Evolutionary conservation across 2,888 invertebrate species (phyloP), one percentile per base, ranked within the genome.

Genomic region (Tetragonisca angustula): DNA sequence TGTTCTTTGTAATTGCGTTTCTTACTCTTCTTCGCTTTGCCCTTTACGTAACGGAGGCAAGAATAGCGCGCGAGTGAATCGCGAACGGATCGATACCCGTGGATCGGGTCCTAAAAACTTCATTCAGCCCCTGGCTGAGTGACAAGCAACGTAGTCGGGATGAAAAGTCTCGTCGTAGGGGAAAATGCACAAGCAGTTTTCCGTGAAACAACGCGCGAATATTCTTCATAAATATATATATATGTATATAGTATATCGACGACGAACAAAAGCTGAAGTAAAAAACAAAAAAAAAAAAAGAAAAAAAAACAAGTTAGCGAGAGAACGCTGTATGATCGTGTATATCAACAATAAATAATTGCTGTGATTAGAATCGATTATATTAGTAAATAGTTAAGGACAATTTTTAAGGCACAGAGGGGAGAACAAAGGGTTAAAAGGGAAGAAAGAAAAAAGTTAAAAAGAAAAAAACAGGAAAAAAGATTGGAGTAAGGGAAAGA

Each of bases 341-440:
- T 94, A 94, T 94, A 94, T 94, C 94, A 94, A 94, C 94, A 94
- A 94, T 94, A 94, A 94, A 94, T 94, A 93, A 92, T 94, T 94
- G 94, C 94, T 94, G 94, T 94, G 94, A 94, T 94, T 94, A 94
- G 94, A 94, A 92, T 93, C 93, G 94, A 93, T 94, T 94, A 91
- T 93, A 91, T 93, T 93, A 93, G 92, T 93, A 91, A 93, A 92
- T 94, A 94, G 92, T 92, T 94, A 94, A 94, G 94, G 90, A 92
- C 91, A 91, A 92, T 93, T 93, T 93, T 92, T 91, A 93, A 91
- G 90, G 90, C 88, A 90, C 88, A 76, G 78, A 64, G 64, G 83
- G 90, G 79, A 83, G 65, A 78, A 79, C 81, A 81, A 83, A 71
- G 76, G 78, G 36, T 24, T 52, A 61, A 69, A 52, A 77, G 78